Conservation (phyloP, 1,140 invertebrate species). For the Drosophila nasuta region DNA sequence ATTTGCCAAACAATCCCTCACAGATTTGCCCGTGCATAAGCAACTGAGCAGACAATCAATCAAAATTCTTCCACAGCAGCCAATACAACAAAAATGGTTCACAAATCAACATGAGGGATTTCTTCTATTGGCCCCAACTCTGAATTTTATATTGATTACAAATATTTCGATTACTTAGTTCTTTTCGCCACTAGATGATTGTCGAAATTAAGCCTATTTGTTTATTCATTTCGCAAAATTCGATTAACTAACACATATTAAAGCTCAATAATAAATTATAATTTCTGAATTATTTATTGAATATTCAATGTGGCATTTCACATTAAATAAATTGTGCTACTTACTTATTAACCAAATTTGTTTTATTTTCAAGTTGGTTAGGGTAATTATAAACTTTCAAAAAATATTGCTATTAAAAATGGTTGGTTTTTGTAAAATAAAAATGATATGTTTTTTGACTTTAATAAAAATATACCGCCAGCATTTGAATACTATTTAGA, state of each 20-base stretch:
- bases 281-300: not conserved
- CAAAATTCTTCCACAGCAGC: conserved; percentile 25
- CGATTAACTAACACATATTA: not conserved
- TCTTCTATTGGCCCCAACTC: not conserved
- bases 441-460: too few relatives aligned
- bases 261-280: not conserved
- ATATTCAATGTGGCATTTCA: not conserved
- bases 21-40: conserved; percentile 24
- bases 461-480: too few relatives aligned
- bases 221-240: not conserved
- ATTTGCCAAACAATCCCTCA: conserved; percentile 38
- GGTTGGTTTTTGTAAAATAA: too few relatives aligned
- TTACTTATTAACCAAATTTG: too few relatives aligned
- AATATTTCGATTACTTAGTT: not conserved
- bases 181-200: not conserved
- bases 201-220: not conserved
- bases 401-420: too few relatives aligned
- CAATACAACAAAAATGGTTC: not conserved
- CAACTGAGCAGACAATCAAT: conserved; percentile 41
- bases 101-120: not conserved
- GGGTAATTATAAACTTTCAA: too few relatives aligned
- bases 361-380: too few relatives aligned
- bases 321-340: not conserved
- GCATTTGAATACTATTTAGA: too few relatives aligned
- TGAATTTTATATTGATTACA: not conserved